A percentile compares a stretch with the other conserved stretches of the same genome.
Conservation (phyloP, 2,797 vertebrate genomes). For the Fratercula arctica region DNA sequence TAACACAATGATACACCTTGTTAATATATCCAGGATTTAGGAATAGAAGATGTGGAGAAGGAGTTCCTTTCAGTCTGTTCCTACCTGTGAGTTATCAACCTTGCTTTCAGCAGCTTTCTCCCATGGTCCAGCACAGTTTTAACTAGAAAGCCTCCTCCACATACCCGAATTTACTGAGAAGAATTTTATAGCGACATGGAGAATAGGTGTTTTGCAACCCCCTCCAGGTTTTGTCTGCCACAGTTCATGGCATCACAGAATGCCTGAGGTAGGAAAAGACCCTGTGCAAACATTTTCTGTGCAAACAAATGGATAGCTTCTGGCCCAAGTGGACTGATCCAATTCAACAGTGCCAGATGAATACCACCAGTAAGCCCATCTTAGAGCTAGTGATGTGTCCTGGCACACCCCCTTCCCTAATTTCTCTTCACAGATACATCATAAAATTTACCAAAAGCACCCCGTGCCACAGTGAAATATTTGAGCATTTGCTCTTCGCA, state of each 20-base stretch:
- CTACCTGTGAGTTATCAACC: not conserved
- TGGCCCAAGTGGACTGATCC: not conserved
- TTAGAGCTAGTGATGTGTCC: not conserved
- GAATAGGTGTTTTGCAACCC: not conserved
- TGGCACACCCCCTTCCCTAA: not conserved
- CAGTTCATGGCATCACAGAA: not conserved
- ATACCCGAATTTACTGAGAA: not conserved
- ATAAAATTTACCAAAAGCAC: not conserved
- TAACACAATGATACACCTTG: not conserved
- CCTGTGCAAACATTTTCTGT: not conserved
- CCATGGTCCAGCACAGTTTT: not conserved
- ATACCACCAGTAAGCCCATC: not conserved
- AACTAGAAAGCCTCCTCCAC: not conserved
- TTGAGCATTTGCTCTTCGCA: not conserved
- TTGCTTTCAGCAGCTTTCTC: not conserved
- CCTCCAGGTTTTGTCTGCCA: not conserved
- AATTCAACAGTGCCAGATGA: not conserved
- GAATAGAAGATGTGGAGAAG: not conserved
- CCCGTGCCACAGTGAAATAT: not conserved
- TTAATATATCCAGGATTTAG: not conserved
- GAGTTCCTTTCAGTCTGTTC: not conserved
- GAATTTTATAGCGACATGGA: not conserved
- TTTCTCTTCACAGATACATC: not conserved
- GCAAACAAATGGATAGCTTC: not conserved
- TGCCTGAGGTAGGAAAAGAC: not conserved